Evolutionary conservation across 2,113 vertebrate species (phyloP).

Genomic region (Furnarius figulus): DNA sequence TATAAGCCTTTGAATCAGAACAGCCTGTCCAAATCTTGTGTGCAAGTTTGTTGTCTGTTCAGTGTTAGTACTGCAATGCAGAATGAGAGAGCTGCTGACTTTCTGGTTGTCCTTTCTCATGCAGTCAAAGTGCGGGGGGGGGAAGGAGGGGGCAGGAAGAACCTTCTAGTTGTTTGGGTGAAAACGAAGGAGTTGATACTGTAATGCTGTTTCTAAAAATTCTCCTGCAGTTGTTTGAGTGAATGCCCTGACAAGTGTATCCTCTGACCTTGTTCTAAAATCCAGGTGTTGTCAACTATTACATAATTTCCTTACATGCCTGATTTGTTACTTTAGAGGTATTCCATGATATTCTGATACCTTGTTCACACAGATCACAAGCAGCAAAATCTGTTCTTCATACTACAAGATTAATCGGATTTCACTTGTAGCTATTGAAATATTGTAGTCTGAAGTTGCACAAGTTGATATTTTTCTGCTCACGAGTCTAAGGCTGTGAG

Average conservation of each 20-base stretch:
- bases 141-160: not conserved
- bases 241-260: not conserved
- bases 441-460: not conserved
- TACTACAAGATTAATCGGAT: not conserved
- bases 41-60: constrained; percentile 46
- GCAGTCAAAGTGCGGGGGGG: not conserved
- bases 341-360: not conserved
- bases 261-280: not conserved
- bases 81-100: not conserved
- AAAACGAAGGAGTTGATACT: not conserved
- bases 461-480: not conserved
- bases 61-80: constrained; percentile 29
- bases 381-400: not conserved
- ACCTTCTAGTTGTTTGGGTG: not conserved
- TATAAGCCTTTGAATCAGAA: not conserved
- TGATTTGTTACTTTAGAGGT: not conserved
- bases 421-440: not conserved
- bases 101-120: not conserved
- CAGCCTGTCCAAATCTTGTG: not conserved
- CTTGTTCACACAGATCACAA: not conserved
- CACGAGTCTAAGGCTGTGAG: not conserved
- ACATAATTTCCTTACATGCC: not conserved
- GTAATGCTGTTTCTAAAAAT: not conserved
- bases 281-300: not conserved
- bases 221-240: not conserved